Percentiles rank a stretch among this genome's conserved stretches.
Conservation (phyloP, 2,797 vertebrate genomes). For the Parauchenoglanis punctatus region DNA sequence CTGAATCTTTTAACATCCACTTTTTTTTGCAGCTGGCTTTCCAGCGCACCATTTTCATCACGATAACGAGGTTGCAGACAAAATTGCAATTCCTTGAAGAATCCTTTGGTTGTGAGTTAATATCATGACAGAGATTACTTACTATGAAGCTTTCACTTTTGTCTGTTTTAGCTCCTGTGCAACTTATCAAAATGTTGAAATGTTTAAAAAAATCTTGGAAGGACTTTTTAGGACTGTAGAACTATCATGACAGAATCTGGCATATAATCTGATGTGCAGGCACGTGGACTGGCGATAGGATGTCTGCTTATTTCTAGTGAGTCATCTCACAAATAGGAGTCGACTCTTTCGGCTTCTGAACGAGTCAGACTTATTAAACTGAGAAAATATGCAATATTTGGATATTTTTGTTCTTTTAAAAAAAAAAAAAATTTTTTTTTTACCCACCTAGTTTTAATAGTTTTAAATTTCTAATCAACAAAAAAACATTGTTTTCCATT, state of each 20-base stretch:
- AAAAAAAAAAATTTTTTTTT: too few relatives aligned
- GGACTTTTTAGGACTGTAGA: background rate
- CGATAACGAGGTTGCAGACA: background rate
- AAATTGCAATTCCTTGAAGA: background rate
- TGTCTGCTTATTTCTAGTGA: background rate
- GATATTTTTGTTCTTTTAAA: background rate
- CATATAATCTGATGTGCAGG: background rate
- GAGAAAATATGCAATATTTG: background rate
- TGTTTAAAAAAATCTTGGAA: background rate
- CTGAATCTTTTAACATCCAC: background rate
- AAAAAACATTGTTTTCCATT: background rate
- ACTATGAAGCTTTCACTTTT: background rate
- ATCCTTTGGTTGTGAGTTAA: background rate
- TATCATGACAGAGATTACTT: background rate
- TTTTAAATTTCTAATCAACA: background rate
- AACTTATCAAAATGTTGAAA: background rate
- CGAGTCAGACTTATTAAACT: background rate
- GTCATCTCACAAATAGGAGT: background rate
- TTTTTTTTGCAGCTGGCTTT: background rate
- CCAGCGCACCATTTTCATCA: background rate
- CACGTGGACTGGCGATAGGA: background rate
- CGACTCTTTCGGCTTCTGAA: background rate
- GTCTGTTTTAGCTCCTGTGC: background rate
- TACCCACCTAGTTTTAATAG: background rate
- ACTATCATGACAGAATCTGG: background rate